Evolutionary conservation across 2,113 vertebrate species (phyloP), one percentile per base, ranked within the genome.

Genomic region (Otis tarda): DNA sequence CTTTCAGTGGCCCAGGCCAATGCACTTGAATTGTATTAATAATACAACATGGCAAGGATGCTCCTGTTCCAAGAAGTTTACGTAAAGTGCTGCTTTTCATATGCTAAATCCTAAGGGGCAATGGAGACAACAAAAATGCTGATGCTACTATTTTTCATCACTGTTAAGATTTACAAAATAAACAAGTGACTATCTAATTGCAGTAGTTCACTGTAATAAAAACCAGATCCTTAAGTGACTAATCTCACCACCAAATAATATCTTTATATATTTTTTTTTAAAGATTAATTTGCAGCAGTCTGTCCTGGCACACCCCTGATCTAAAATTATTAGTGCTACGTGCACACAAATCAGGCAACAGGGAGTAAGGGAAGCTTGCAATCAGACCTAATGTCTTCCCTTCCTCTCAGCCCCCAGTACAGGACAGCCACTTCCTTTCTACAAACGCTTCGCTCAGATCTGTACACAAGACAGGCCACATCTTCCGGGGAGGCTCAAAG

Each of bases 401-500:
- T 90, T 60, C 94, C 94, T 94, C 94, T 88, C 94, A 93, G 95
- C 93, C 93, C 93, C 90, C 92, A 79, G 87, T 83, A 81, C 77
- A 96, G 95, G 96, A 92, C 85, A 89, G 84, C 93, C 87, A 98
- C 98, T 98, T 98, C 98, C 98, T 97, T 94, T 94, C 97, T 97
- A 97, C 97, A 77, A 95, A 98, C 93, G 95, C 97, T 97, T 97
- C 31, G 84, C 91, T 96, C 97, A 98, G 98, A 98, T 98, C 98
- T 98, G 98, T 97, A 97, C 97, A 96, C 95, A 96, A 98, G 98
- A 97, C 97, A 98, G 98, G 98, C 98, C 91, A 87, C 75, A 92
- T 93, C 97, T 98, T 98, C 98, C 90, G 65, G 97, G 97, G 89
- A 96, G 97, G 94, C 98, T 97, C 97, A 95, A 96, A 98, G 94